Evolutionary conservation across 2,888 invertebrate genomes (phyloP).

Genomic region (Himalopsyche japonica): DNA sequence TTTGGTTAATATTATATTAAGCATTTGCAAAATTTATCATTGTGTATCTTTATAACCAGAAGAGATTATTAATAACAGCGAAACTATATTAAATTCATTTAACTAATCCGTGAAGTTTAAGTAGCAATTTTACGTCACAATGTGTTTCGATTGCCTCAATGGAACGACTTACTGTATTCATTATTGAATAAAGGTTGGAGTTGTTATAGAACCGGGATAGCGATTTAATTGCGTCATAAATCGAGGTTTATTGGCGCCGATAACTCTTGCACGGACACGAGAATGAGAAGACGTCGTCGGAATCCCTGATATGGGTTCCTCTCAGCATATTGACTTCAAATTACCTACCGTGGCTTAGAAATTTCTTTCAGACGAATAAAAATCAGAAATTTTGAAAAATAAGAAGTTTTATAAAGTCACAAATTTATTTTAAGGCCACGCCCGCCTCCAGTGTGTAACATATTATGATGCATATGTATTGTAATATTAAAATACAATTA

Average conservation of each 20-base stretch:
- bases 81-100: too few relatives aligned
- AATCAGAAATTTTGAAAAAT: too few relatives aligned
- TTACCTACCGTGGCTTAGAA: neutral
- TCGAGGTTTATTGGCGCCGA: conserved; percentile 29
- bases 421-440: too few relatives aligned
- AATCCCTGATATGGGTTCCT: neutral
- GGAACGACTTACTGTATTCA: neutral
- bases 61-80: too few relatives aligned
- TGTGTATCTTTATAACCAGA: too few relatives aligned
- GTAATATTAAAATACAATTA: too few relatives aligned
- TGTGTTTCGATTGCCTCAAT: neutral
- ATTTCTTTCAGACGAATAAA: neutral
- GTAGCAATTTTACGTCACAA: neutral
- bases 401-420: too few relatives aligned
- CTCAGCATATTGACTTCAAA: neutral
- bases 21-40: too few relatives aligned
- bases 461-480: too few relatives aligned
- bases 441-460: too few relatives aligned
- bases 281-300: neutral
- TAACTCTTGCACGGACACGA: conserved; percentile 22
- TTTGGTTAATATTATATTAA: too few relatives aligned
- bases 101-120: neutral
- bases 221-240: conserved; percentile 31
- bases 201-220: neutral
- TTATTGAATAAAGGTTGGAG: neutral